These are phyloP conservation scores for Cynocephalus volans DNA, from an alignment of 2,113 vertebrate species.

Conservation along the genomic window DNA sequence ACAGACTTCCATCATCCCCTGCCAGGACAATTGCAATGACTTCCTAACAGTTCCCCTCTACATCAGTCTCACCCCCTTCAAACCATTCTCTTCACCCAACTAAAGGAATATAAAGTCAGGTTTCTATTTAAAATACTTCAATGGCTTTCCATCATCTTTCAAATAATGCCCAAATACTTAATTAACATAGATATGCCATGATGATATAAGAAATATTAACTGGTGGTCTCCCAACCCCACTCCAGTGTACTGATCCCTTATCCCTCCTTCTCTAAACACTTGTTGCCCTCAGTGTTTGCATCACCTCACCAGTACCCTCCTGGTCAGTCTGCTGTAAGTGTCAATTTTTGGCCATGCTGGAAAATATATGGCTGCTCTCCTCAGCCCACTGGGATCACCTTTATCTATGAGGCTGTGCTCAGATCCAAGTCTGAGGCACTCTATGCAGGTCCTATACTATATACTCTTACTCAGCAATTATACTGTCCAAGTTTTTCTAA, in stretches of 20 bases:
- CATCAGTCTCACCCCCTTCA: background rate
- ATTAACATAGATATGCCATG: background rate
- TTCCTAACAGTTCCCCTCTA: background rate
- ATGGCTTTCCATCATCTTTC: background rate
- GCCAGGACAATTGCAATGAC: background rate
- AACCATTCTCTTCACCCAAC: background rate
- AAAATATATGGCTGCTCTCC: background rate
- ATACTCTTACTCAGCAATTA: background rate
- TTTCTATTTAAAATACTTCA: conserved; percentile 6
- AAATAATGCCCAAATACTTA: conserved; percentile 23
- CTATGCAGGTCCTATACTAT: background rate
- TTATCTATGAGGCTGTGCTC: background rate
- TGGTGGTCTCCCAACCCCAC: background rate
- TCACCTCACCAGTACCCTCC: background rate
- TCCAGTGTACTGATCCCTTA: background rate
- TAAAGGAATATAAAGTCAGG: background rate
- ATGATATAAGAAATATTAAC: conserved; percentile 15
- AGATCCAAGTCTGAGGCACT: background rate
- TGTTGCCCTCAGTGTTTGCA: background rate
- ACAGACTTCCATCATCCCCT: background rate
- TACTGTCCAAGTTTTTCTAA: background rate
- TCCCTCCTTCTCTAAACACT: background rate
- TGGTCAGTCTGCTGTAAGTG: background rate
- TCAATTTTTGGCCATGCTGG: background rate
- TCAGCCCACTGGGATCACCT: background rate